Conservation (phyloP, 2,797 vertebrate genomes). For the Hafferia zeledoni region DNA sequence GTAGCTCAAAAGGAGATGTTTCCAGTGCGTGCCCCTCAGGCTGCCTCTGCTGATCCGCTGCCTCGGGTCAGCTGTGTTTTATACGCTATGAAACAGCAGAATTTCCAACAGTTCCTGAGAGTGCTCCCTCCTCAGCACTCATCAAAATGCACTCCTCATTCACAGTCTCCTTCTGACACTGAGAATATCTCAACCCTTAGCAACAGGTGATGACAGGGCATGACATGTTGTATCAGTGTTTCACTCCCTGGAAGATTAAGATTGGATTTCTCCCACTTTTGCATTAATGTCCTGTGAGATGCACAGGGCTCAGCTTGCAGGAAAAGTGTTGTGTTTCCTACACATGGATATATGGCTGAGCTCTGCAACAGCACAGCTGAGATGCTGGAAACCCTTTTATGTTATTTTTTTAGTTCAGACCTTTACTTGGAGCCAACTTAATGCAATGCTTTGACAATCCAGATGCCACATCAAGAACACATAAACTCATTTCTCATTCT, state of each 20-base stretch:
- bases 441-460: background rate
- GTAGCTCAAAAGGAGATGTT: constrained; percentile 24
- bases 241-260: constrained; percentile 12
- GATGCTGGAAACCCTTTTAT: background rate
- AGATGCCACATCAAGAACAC: background rate
- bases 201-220: constrained; percentile 62
- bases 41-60: constrained; percentile 33
- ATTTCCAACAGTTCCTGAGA: constrained; percentile 6
- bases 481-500: background rate
- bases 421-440: background rate
- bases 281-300: constrained; percentile 40
- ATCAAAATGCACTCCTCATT: constrained; percentile 51
- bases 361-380: background rate
- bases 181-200: constrained; percentile 41
- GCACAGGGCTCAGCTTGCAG: background rate
- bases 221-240: constrained; percentile 37
- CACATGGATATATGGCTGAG: accelerated
- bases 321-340: background rate
- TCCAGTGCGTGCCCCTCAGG: background rate
- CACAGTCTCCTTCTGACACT: background rate
- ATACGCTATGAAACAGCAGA: background rate
- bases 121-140: constrained; percentile 11
- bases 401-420: background rate
- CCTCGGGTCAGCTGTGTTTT: constrained; percentile 4
- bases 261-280: constrained; percentile 20